Evolutionary conservation across 2,113 vertebrate genomes (phyloP).

Genomic region (Triplophysa siluroides): DNA sequence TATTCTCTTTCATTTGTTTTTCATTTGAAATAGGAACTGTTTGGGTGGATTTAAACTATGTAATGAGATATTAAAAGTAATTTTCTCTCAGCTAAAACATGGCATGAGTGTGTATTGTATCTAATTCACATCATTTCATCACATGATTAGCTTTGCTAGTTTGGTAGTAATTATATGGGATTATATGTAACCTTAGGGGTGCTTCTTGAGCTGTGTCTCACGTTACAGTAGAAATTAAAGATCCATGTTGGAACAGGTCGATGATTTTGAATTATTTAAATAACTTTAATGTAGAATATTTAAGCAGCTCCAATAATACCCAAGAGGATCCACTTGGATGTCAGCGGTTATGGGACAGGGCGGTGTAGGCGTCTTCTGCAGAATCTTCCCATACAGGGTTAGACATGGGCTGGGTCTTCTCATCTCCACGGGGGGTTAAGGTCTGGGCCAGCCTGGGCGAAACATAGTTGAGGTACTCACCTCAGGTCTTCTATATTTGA

Average conservation of each 20-base stretch:
- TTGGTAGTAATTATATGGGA: conserved; percentile 16
- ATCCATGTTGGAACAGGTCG: neutral
- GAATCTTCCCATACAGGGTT: neutral
- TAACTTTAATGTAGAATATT: neutral
- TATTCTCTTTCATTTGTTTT: neutral
- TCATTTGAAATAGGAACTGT: neutral
- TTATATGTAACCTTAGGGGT: conserved; percentile 22
- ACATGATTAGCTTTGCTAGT: conserved; percentile 3
- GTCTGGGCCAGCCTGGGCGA: conserved; percentile 30
- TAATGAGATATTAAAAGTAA: neutral
- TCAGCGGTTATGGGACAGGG: neutral
- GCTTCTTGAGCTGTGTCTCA: conserved; percentile 10
- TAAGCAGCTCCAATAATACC: neutral
- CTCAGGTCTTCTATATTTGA: neutral
- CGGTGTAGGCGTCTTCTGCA: neutral
- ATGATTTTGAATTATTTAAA: neutral
- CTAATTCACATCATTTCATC: neutral
- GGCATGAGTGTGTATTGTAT: neutral
- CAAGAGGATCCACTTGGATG: neutral
- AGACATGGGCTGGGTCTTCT: conserved; percentile 30
- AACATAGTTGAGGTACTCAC: conserved; percentile 1
- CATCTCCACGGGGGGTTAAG: conserved; percentile 16
- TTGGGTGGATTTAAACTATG: conserved; percentile 6
- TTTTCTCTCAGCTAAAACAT: neutral
- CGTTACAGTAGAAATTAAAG: conserved; percentile 5